Evolutionary conservation across 2,888 invertebrate genomes (phyloP), one percentile per base, ranked within the genome.

Genomic region (Thumatha senex): DNA sequence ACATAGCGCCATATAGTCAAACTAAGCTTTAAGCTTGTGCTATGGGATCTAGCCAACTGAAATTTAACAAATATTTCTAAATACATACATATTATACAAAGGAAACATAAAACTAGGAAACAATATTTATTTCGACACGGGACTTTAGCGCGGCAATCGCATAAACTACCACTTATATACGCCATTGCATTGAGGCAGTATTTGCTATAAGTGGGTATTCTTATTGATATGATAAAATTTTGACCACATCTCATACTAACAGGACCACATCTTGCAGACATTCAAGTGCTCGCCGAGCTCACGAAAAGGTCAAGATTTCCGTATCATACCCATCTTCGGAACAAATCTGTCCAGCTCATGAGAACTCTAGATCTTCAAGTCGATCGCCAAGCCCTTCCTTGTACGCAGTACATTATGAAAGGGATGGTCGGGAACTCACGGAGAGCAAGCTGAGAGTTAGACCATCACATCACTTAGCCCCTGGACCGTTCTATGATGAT

Each of bases 311-410:
- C 60, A 96, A 96, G 82, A 97, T 97, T 72, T 96, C 96, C 56
- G 96, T 97, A 0, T 96, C 96, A 18, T 96, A 96, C 80, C 96
- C 96, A 2, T 96, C 96, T 46, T 95, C 94, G 53, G 96, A 96
- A 68, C 95, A 95, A 68, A 93, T 94, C 38, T 92, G 92, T 52
- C 76, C 85, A 9, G 78, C 80, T 0, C 79, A 84, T 36, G 89
- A 90, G 52, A 85, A 85, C 63, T 85, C 91, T 3, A 77, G 86
- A 38, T 86, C 91, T 10, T 82, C 90, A 0, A 80, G 79, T 48
- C 56, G 89, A 0, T 90, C 90, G 0, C 84, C 89, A 36, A 86
- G 88, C 30, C 89, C 91, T 0, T 93, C 91, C 3, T 84, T 92
- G 8, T 95, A 94, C 72, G 93, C 95, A 0, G 95, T 95, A 0